A percentile compares a stretch with the other conserved stretches of the same genome.
Conservation (phyloP, 1,140 invertebrate genomes). For the Octopus sinensis region DNA sequence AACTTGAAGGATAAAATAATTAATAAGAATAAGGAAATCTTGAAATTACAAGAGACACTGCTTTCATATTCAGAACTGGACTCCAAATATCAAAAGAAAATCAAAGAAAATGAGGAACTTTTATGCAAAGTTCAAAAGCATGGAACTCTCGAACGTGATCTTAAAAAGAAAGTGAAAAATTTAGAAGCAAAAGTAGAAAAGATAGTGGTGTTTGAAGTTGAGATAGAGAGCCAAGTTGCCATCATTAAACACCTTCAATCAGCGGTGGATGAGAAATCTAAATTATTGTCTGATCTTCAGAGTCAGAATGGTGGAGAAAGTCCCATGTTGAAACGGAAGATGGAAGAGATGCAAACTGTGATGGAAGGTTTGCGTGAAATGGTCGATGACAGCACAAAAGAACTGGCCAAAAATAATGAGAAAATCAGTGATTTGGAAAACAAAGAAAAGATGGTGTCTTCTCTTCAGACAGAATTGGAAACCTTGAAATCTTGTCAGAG, state of each 20-base stretch:
- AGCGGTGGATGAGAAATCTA: neutral
- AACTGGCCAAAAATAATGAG: neutral
- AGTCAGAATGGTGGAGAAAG: neutral
- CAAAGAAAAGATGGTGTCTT: constrained; percentile 13
- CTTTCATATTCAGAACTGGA: constrained; percentile 5
- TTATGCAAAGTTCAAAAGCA: neutral
- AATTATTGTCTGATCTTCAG: neutral
- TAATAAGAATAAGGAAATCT: constrained; percentile 1
- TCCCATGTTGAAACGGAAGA: constrained; percentile 19
- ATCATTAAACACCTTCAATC: neutral
- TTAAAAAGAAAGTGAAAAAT: constrained; percentile 12
- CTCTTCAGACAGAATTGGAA: neutral
- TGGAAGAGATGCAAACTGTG: constrained; percentile 28
- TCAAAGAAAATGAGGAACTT: neutral
- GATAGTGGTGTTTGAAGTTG: neutral
- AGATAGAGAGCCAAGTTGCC: neutral
- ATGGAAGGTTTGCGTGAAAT: constrained; percentile 29
- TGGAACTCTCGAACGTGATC: constrained; percentile 13
- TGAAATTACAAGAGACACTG: neutral
- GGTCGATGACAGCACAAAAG: constrained; percentile 25
- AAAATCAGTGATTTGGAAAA: constrained; percentile 17
- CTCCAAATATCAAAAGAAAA: neutral
- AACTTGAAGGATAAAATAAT: neutral
- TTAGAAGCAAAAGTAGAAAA: constrained; percentile 16
- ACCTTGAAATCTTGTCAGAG: neutral